Percentiles rank a stretch among this genome's conserved stretches.
Evolutionary conservation across 2,113 vertebrate species (phyloP).

Genomic region (Rhinolophus ferrumequinum): DNA sequence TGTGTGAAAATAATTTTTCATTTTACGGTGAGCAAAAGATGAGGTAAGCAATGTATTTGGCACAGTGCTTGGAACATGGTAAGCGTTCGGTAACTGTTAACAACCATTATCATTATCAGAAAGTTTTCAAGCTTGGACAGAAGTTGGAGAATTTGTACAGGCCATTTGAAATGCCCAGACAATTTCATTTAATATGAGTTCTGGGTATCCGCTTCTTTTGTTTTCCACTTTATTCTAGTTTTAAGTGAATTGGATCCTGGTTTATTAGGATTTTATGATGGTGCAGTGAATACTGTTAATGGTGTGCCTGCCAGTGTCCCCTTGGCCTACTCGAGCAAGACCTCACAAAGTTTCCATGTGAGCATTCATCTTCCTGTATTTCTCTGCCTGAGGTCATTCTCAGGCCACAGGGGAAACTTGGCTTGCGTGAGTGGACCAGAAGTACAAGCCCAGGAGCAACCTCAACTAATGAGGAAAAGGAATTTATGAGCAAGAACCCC

Average conservation of each 20-base stretch:
- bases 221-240: neutral
- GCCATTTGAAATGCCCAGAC: neutral
- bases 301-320: neutral
- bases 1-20: neutral
- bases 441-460: neutral
- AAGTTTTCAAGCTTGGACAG: neutral
- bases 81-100: neutral
- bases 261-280: neutral
- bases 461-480: neutral
- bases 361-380: neutral
- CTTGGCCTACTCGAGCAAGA: neutral
- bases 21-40: neutral
- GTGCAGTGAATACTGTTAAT: neutral
- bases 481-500: neutral
- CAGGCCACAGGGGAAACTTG: neutral
- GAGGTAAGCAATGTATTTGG: neutral
- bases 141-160: neutral
- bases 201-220: neutral
- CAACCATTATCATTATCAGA: neutral
- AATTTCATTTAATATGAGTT: slow-evolving; percentile 15
- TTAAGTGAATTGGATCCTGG: neutral
- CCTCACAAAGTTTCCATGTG: neutral
- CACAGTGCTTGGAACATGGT: neutral
- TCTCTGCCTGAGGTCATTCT: neutral
- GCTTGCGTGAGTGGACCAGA: neutral